These are phyloP conservation scores for Hesperia comma DNA, from an alignment of 2,888 invertebrate species.

Conservation along the genomic window DNA sequence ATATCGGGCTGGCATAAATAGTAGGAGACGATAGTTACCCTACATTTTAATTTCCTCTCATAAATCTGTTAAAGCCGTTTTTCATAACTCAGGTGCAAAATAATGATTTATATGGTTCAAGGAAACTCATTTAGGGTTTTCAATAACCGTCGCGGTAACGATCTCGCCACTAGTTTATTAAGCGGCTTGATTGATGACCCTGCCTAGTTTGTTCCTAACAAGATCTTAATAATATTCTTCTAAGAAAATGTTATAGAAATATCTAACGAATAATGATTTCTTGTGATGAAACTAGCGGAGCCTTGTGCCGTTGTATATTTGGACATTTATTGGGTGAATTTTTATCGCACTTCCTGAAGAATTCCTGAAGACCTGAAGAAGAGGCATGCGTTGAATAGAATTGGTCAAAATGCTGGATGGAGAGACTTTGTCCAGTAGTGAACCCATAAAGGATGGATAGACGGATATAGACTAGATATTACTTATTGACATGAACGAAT, in stretches of 20 bases:
- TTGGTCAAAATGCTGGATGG: too few relatives aligned
- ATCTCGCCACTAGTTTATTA: slow-evolving; percentile 23
- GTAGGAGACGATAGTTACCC: not conserved
- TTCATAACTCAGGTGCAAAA: slow-evolving; percentile 12
- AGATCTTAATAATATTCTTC: slow-evolving; percentile 6
- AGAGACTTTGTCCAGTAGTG: too few relatives aligned
- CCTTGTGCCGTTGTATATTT: too few relatives aligned
- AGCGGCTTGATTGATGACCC: slow-evolving; percentile 19
- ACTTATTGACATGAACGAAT: too few relatives aligned
- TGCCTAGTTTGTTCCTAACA: slow-evolving; percentile 1
- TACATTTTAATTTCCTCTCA: slow-evolving; percentile 1
- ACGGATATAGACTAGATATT: too few relatives aligned
- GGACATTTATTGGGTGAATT: too few relatives aligned
- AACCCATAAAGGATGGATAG: too few relatives aligned
- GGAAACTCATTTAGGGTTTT: slow-evolving; percentile 31
- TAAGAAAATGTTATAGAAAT: not conserved
- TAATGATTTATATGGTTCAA: slow-evolving; percentile 26
- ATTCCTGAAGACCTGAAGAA: too few relatives aligned
- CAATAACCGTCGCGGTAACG: slow-evolving; percentile 23
- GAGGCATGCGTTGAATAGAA: too few relatives aligned
- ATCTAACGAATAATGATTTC: not conserved
- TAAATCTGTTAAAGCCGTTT: slow-evolving; percentile 21
- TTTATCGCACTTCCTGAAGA: too few relatives aligned
- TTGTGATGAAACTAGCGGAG: not conserved
- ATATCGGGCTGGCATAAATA: not conserved